Conservation (phyloP, 2,797 vertebrate genomes). For the Babyrousa celebensis region DNA sequence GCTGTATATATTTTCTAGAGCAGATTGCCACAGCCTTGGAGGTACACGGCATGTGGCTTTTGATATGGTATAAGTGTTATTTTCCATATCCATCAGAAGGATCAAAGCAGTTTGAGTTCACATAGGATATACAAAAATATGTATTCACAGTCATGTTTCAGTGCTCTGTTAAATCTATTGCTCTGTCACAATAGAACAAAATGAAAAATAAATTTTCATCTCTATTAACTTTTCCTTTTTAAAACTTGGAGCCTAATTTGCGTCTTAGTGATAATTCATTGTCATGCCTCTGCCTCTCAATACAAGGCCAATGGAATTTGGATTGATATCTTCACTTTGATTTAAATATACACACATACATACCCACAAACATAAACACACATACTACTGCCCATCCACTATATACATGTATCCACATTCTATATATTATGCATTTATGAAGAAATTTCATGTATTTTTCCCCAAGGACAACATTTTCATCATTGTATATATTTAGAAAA, state of each 20-base stretch:
- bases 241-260: neutral
- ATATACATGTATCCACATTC: neutral
- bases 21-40: neutral
- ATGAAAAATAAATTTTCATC: neutral
- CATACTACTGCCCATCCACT: neutral
- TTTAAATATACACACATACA: neutral
- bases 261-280: neutral
- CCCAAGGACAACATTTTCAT: neutral
- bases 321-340: neutral
- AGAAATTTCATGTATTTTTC: neutral
- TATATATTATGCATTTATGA: neutral
- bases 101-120: conserved; percentile 23
- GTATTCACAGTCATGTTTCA: neutral
- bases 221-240: neutral
- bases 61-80: neutral
- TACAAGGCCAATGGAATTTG: neutral
- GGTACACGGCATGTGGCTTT: neutral
- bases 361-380: neutral
- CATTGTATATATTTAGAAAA: neutral
- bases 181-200: neutral
- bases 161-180: neutral
- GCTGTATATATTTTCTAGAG: neutral
- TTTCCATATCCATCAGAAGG: neutral
- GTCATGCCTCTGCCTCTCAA: neutral
- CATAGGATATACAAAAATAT: neutral